phyloP scores from a whole-genome alignment of 2,113 vertebrate species.

The Macaca nemestrina region DNA sequence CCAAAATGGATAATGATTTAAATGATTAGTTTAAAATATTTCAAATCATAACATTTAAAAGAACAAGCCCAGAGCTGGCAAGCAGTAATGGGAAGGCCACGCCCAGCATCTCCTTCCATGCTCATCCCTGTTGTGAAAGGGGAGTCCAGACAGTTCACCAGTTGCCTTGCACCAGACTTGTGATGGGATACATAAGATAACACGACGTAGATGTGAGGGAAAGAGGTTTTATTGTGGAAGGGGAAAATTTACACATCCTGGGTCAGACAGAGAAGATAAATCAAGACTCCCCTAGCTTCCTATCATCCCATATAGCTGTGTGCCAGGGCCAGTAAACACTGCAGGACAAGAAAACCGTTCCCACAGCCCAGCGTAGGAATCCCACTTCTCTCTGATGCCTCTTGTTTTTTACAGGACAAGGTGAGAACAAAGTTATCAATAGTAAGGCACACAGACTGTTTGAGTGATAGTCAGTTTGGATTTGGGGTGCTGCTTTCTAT shows the following conservation, averaged over 20 bases:
- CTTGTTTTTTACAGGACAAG: neutral
- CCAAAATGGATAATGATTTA: neutral
- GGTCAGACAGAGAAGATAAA: neutral
- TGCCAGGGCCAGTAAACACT: neutral
- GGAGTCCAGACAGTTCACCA: neutral
- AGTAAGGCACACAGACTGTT: too few species aligned
- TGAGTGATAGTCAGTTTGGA: too few species aligned
- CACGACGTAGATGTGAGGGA: neutral
- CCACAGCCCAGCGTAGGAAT: neutral
- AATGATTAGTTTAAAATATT: neutral
- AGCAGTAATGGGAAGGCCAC: neutral
- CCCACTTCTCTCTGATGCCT: accelerated
- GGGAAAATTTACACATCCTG: neutral
- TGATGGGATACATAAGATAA: neutral
- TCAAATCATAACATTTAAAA: neutral
- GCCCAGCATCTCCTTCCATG: neutral
- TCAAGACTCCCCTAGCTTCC: neutral
- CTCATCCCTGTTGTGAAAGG: neutral
- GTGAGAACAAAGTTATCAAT: too few species aligned
- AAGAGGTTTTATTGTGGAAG: neutral
- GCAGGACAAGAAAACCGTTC: accelerated
- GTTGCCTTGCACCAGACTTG: too few species aligned
- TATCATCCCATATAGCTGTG: too few species aligned
- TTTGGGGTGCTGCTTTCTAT: neutral
- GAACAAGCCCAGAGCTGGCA: neutral